Percentiles rank a stretch among this genome's conserved stretches.
These are phyloP conservation scores for Zaprionus inermis DNA, from an alignment of 1,140 invertebrate genomes.

Conservation along the genomic window DNA sequence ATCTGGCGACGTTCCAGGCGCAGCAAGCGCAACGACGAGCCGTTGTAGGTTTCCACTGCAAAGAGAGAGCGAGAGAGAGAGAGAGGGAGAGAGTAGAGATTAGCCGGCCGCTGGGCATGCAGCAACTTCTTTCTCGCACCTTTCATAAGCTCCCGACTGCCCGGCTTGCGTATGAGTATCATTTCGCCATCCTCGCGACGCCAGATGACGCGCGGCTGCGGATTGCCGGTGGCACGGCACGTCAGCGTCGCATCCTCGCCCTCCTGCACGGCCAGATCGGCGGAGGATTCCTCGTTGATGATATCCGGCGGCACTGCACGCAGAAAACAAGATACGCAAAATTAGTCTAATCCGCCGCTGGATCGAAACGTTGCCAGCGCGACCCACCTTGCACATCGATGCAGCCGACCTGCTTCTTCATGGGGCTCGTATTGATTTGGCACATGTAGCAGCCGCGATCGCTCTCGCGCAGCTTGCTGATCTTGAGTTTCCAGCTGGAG, in stretches of 20 bases:
- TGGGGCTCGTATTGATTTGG: constrained; percentile 94
- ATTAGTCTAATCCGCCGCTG: background rate
- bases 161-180: constrained; percentile 87
- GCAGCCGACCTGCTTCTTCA: constrained; percentile 94
- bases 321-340: background rate
- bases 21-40: constrained; percentile 89
- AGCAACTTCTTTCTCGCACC: constrained; percentile 85
- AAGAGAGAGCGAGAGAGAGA: background rate
- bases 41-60: constrained; percentile 90
- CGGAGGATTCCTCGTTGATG: constrained; percentile 90
- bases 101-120: too few species aligned
- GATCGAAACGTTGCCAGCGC: too few species aligned
- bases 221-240: constrained; percentile 91
- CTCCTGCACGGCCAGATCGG: constrained; percentile 91
- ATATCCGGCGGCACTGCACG: constrained; percentile 90
- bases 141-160: constrained; percentile 87
- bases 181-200: constrained; percentile 89
- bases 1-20: constrained; percentile 92
- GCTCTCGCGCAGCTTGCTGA: constrained; percentile 89
- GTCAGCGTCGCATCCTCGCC: constrained; percentile 92
- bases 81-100: background rate
- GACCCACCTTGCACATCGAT: constrained; percentile 93
- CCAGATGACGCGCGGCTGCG: constrained; percentile 89
- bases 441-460: constrained; percentile 94
- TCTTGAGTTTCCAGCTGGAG: constrained; percentile 89